Percentiles rank a stretch among this genome's conserved stretches.
Evolutionary conservation across 2,888 invertebrate genomes (phyloP).

Genomic region (Lasioglossum malachurum): DNA sequence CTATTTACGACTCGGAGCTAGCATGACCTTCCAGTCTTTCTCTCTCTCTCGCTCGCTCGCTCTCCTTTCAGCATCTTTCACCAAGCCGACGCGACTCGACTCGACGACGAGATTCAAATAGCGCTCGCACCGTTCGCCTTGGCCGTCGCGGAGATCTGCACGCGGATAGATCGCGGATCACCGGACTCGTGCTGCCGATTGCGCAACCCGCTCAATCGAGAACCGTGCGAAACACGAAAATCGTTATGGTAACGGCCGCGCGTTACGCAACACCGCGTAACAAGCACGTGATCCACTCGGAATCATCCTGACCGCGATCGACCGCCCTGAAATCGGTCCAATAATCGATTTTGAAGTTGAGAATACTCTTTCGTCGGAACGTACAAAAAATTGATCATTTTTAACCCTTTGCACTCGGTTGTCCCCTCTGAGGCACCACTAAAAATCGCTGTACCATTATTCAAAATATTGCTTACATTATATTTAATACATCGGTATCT

Average conservation of each 20-base stretch:
- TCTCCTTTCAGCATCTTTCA: not conserved
- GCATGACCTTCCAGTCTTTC: conserved; percentile 46
- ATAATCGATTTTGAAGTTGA: not conserved
- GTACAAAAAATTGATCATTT: no score
- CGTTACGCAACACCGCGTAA: conserved; percentile 37
- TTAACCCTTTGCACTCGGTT: no score
- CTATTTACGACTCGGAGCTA: conserved; percentile 55
- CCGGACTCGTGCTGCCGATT: conserved; percentile 45
- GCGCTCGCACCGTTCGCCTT: conserved; percentile 60
- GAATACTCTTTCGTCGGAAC: no score
- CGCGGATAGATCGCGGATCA: conserved; percentile 43
- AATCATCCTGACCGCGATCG: not conserved
- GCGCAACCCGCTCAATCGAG: conserved; percentile 59
- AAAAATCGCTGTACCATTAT: no score
- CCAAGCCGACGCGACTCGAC: not conserved
- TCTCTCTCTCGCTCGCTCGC: conserved; percentile 5
- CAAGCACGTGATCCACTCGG: conserved; percentile 27
- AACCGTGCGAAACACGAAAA: conserved; percentile 58
- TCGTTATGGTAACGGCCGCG: conserved; percentile 39
- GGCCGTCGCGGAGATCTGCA: conserved; percentile 60
- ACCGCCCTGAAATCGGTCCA: not conserved
- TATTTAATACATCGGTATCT: no score
- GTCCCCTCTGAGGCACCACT: no score
- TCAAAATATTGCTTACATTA: no score
- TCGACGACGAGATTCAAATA: conserved; percentile 55